phyloP scores from a whole-genome alignment of 2,888 invertebrate genomes.

The Congeria kusceri region DNA sequence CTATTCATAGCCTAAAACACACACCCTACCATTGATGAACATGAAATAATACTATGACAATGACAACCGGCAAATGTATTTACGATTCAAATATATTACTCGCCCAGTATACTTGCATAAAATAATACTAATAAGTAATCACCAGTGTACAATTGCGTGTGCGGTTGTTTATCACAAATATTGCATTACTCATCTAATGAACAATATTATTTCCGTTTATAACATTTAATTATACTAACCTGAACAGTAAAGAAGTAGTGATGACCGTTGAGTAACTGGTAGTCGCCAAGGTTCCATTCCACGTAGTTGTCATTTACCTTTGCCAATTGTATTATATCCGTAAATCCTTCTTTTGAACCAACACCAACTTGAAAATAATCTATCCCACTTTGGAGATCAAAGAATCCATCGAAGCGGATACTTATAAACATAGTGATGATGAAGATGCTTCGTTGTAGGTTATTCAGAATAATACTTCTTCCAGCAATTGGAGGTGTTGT shows the following conservation, averaged over 20 bases:
- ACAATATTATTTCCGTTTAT: no score
- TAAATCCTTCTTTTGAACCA: background rate
- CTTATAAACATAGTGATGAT: no score
- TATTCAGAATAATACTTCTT: background rate
- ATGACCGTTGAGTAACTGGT: conserved; percentile 15
- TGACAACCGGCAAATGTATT: no score
- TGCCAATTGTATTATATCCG: background rate
- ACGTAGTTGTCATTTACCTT: background rate
- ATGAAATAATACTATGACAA: no score
- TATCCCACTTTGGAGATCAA: conserved; percentile 31
- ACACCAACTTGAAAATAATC: conserved; percentile 16
- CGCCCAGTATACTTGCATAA: no score
- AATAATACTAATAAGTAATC: no score
- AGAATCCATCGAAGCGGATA: background rate
- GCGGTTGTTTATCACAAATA: no score
- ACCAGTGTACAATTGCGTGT: no score
- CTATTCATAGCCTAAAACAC: conserved; percentile 36
- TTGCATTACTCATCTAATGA: no score
- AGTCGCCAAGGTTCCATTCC: background rate
- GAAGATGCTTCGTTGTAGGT: no score
- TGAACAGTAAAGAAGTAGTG: conserved; percentile 4
- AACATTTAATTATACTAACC: background rate
- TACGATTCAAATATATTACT: no score
- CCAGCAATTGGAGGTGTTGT: conserved; percentile 19
- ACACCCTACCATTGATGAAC: no score